A percentile compares a stretch with the other conserved stretches of the same genome.
Conservation (phyloP, 2,797 vertebrate species). For the Myotis findleyi region DNA sequence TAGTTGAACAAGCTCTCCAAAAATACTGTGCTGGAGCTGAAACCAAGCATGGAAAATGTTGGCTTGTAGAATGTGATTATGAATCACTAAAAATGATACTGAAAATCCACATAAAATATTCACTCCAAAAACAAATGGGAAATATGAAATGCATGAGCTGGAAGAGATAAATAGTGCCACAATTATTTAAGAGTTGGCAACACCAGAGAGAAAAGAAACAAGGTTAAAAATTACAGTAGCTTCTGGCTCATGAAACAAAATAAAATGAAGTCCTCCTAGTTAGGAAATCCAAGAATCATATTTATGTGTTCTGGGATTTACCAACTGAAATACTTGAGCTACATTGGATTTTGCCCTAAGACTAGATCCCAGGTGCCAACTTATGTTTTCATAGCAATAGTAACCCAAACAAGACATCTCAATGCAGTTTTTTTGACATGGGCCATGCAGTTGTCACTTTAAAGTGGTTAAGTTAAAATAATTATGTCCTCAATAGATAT, state of each 20-base stretch:
- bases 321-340: conserved; percentile 27
- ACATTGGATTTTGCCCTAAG: conserved; percentile 25
- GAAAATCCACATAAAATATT: conserved; percentile 72
- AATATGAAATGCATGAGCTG: conserved; percentile 45
- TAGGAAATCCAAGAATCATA: conserved; percentile 37
- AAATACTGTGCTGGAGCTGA: conserved; percentile 52
- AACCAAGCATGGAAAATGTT: conserved; percentile 68
- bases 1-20: conserved; percentile 58
- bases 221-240: conserved; percentile 33
- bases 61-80: conserved; percentile 52
- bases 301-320: conserved; percentile 63
- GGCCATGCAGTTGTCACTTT: background rate
- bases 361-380: conserved; percentile 51
- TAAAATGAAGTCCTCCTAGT: conserved; percentile 55
- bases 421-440: conserved; percentile 8
- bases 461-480: conserved; percentile 50
- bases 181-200: conserved; percentile 57
- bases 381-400: conserved; percentile 53
- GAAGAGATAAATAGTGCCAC: conserved; percentile 38
- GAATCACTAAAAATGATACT: conserved; percentile 69
- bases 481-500: background rate
- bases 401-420: background rate
- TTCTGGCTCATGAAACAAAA: conserved; percentile 39
- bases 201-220: conserved; percentile 54
- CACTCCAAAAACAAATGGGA: conserved; percentile 63